These are phyloP conservation scores for Stegana nigrithorax DNA, from an alignment of 2,888 invertebrate species.

Conservation along the genomic window DNA sequence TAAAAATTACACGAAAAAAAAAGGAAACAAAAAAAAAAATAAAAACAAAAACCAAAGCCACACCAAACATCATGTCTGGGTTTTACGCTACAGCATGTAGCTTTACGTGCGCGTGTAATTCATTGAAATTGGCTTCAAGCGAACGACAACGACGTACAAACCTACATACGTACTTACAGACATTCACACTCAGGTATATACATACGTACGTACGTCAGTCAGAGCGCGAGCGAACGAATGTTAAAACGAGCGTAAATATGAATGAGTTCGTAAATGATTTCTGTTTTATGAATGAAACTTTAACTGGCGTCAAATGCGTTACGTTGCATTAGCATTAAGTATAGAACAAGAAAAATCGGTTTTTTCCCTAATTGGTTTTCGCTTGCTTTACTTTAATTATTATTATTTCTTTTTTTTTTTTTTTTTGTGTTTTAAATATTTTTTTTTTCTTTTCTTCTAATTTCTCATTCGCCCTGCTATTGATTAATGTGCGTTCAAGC, in stretches of 20 bases:
- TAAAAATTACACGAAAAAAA: not conserved
- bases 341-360: not conserved
- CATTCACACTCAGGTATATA: not conserved
- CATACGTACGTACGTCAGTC: too few relatives aligned
- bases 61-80: too few relatives aligned
- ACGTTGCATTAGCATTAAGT: not conserved
- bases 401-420: conserved; percentile 13
- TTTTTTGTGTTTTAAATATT: conserved; percentile 9
- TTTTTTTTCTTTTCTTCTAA: not conserved
- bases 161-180: not conserved
- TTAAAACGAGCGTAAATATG: not conserved
- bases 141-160: not conserved
- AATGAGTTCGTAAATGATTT: not conserved
- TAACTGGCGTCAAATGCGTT: not conserved
- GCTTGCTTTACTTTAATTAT: conserved; percentile 9
- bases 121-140: not conserved
- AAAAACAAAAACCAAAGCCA: too few relatives aligned
- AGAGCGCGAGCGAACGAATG: not conserved
- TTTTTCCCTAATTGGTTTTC: conserved; percentile 16
- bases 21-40: not conserved
- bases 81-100: too few relatives aligned
- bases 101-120: too few relatives aligned
- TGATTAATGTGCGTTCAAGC: conserved; percentile 2
- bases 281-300: not conserved
- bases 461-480: not conserved